Conservation (phyloP, 2,888 invertebrate species). For the Celastrina argiolus region DNA sequence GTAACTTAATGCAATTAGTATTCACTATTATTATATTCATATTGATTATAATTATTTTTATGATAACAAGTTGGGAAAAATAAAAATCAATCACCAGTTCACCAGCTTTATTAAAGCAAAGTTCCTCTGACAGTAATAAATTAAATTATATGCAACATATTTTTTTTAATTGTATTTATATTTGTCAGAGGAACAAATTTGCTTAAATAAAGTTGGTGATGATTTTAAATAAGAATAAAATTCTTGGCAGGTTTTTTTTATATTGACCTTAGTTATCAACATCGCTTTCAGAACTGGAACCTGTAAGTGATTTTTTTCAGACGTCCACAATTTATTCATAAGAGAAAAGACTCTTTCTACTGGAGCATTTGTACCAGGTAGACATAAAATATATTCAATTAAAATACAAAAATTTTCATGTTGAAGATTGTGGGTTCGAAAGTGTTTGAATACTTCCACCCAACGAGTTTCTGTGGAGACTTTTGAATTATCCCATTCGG, state of each 20-base stretch:
- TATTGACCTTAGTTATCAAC: slow-evolving; percentile 36
- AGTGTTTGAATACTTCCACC: neutral
- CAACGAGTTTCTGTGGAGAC: no score
- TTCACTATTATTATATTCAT: no score
- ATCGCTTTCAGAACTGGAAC: slow-evolving; percentile 35
- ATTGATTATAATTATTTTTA: no score
- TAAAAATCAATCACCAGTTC: no score
- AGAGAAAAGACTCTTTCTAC: slow-evolving; percentile 34
- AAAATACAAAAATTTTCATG: slow-evolving; percentile 30
- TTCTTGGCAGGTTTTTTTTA: slow-evolving; percentile 32
- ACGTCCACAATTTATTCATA: slow-evolving; percentile 35
- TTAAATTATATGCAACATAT: neutral
- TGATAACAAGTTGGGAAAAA: no score
- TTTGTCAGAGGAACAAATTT: no score
- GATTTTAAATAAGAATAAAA: slow-evolving; percentile 33
- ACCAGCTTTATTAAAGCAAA: no score
- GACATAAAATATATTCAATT: slow-evolving; percentile 37
- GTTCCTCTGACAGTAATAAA: no score
- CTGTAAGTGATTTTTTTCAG: slow-evolving; percentile 29
- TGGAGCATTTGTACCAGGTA: slow-evolving; percentile 35
- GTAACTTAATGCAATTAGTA: no score
- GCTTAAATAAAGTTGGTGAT: slow-evolving; percentile 22
- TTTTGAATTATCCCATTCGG: no score
- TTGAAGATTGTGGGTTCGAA: slow-evolving; percentile 32
- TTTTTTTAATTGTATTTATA: no score